Base-by-base conservation (phyloP, 1,140 invertebrate genomes). In the Zaprionus vittiger region DNA sequence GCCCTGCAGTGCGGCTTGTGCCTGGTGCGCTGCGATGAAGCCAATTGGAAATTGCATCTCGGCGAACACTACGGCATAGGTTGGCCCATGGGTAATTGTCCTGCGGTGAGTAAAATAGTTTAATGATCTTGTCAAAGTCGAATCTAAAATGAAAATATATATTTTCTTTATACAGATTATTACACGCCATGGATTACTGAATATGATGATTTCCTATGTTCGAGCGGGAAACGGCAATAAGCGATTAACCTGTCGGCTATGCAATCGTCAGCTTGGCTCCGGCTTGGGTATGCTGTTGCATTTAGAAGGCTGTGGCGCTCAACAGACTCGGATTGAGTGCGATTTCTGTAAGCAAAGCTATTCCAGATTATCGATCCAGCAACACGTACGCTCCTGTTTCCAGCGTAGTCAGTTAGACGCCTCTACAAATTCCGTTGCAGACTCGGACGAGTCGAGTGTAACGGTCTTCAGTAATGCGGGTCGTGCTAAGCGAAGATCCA, bases 41-140 rank as follows among this genome's bases (percentile, higher is more conserved):
- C 37, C 0, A 15, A 63, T 15, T 92, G 83, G 85, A 38, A 55
- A 14, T 1, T 1, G 0, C 91, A 92, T 65, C 37, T 91, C 2
- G 34, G 31, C 1, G 71, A 80, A 37, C 91, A 92, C 57, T 92
- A 92, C 59, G 91, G 91, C 47, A 73, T 92, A 1, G 91, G 91
- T 12, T 92, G 91, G 91, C 20, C 49, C 0, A 41, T 59, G 1
- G 79, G 66, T 0, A 31, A 80, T 17, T 49, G 49, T 5, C 66
- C 83, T 12, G 20, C 60, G 20, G 61, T 83, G 11, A 67, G 54
- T 57, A 60, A 52, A 70, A 22, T 49, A 15, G n/a, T 1, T 31
- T 34, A 22, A 22, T 1, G 15, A 38, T 41, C 22, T 34, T 34
- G 31, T 31, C 31, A 0, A 11, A 31, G 31, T 34, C 31, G 31